Evolutionary conservation across 2,797 vertebrate genomes (phyloP), one percentile per base, ranked within the genome.

Genomic region (Enteromius fasciolatus): DNA sequence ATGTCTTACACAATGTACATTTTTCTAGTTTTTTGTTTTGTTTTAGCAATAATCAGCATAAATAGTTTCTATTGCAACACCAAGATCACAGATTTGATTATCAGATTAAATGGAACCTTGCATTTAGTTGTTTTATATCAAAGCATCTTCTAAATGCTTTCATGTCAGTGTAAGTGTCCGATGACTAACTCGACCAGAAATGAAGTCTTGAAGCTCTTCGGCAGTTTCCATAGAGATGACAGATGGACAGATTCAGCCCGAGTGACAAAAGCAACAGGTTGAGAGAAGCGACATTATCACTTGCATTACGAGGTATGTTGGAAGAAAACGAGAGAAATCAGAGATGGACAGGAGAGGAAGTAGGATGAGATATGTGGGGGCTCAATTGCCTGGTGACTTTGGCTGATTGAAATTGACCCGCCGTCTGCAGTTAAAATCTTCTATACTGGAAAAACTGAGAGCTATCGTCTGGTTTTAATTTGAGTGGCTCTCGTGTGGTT

Each of bases 371-470:
- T 88, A 54, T 67, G 67, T 61, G 85, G 41, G 54, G 73, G 82
- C 79, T 89, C 31, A 85, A 88, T 67, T 73, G 64, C 25, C 78
- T 75, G 3, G 33, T 87, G 80, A 85, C 85, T 80, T 79, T 15
- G 36, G 44, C 84, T 91, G 88, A 93, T 88, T 91, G 89, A 91
- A 90, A 92, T 73, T 91, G 88, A 90, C 89, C 87, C 67, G 52
- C 74, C 44, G 81, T 86, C 82, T 80, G 74, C 82, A 86, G 86
- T 90, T 87, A 86, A 90, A 86, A 89, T 91, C 87, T 88, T 86
- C 41, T 63, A 67, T 83, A 81, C 73, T 41, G 41, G 73, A 78
- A 87, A 88, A 88, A 83, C 80, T 52, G 75, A 25, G 50, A 87
- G 84, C 54, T 33, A 80, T 82, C 81, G 69, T 85, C 83, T 86